A percentile compares a stretch with the other conserved stretches of the same genome.
phyloP scores from a whole-genome alignment of 1,140 invertebrate genomes.

The Halyomorpha halys region DNA sequence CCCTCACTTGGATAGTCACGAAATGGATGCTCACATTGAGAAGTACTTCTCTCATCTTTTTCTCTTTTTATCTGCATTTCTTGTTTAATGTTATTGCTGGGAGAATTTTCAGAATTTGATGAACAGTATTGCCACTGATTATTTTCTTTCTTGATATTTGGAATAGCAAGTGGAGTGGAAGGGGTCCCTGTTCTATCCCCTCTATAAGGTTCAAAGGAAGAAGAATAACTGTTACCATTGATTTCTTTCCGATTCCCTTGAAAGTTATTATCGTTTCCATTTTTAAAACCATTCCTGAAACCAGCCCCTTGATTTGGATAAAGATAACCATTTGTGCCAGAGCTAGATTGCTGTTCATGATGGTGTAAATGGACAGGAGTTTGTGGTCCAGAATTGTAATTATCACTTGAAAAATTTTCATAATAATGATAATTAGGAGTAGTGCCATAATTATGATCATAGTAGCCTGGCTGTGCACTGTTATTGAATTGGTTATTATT shows the following conservation, averaged over 20 bases:
- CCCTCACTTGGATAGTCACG: neutral
- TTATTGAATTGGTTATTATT: too few species aligned
- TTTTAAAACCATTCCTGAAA: slow-evolving; percentile 3
- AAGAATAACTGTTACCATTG: neutral
- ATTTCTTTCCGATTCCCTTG: neutral
- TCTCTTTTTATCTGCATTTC: slow-evolving; percentile 8
- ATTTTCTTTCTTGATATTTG: slow-evolving; percentile 6
- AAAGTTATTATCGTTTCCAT: neutral
- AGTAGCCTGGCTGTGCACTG: neutral
- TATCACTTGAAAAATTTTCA: slow-evolving; percentile 2
- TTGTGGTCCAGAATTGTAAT: neutral
- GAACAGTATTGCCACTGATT: slow-evolving; percentile 3
- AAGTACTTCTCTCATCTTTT: slow-evolving; percentile 3
- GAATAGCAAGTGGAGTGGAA: neutral
- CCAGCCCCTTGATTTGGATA: neutral
- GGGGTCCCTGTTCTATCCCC: too few species aligned
- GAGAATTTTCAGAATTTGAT: neutral
- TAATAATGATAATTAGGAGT: slow-evolving; percentile 1
- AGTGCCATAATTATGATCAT: slow-evolving; percentile 7
- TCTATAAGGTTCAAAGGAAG: neutral
- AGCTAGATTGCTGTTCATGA: neutral
- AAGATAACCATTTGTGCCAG: neutral
- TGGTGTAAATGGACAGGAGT: neutral
- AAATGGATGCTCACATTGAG: neutral
- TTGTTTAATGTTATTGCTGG: neutral